Percentiles rank a stretch among this genome's conserved stretches.
These are phyloP conservation scores for Smittia aterrima DNA, from an alignment of 2,888 invertebrate species.

Conservation along the genomic window DNA sequence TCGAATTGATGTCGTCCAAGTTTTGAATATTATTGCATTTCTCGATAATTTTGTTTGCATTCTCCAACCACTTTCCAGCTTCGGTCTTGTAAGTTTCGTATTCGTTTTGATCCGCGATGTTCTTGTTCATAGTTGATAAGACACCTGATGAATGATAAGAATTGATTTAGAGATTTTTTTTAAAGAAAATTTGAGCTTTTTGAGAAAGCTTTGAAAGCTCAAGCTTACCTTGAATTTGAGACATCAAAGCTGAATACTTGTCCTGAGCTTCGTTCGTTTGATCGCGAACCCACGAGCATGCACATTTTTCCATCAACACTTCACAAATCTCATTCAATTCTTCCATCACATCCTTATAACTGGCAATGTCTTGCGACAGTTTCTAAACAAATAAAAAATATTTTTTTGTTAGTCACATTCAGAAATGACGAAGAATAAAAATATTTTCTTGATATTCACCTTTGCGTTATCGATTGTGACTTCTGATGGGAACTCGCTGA, in stretches of 20 bases:
- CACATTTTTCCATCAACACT: conserved; percentile 79
- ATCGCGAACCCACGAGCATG: conserved; percentile 80
- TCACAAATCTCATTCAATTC: conserved; percentile 85
- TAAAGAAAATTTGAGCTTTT: conserved; percentile 31
- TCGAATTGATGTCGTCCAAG: conserved; percentile 71
- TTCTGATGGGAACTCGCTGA: conserved; percentile 21
- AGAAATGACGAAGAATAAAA: neutral
- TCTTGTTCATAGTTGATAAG: conserved; percentile 84
- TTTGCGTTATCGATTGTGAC: conserved; percentile 9
- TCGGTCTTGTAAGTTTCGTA: conserved; percentile 83
- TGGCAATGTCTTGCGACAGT: conserved; percentile 71
- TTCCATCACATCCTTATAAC: conserved; percentile 75
- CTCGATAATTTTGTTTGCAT: conserved; percentile 76
- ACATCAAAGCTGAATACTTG: conserved; percentile 74
- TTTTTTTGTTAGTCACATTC: conserved; percentile 32
- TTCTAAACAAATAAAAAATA: conserved; percentile 53
- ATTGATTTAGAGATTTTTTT: conserved; percentile 17
- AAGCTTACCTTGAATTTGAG: conserved; percentile 67
- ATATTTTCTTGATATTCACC: neutral
- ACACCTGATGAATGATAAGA: conserved; percentile 53
- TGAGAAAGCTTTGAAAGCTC: neutral
- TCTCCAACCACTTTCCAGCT: conserved; percentile 78
- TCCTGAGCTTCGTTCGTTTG: conserved; percentile 82
- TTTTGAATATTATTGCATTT: conserved; percentile 82
- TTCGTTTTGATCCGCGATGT: conserved; percentile 85